These are phyloP conservation scores for Galeruca laticollis DNA, from an alignment of 2,888 invertebrate species.

Conservation along the genomic window DNA sequence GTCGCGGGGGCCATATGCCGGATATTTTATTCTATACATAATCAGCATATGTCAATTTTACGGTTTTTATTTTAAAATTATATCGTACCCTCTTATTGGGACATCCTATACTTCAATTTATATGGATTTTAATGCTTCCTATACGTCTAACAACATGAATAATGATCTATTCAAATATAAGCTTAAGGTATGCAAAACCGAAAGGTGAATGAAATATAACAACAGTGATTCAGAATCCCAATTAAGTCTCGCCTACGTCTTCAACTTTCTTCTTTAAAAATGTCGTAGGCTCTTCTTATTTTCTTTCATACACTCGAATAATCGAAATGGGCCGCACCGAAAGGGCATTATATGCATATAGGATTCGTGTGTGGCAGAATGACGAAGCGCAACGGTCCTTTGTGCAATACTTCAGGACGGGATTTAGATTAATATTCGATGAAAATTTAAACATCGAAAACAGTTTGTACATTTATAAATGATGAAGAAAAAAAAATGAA, in stretches of 20 bases:
- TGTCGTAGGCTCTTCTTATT: conserved; percentile 26
- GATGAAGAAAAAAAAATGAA: too few species aligned
- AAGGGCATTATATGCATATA: conserved; percentile 50
- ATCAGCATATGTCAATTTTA: too few species aligned
- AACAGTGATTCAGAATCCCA: neutral
- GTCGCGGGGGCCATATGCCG: too few species aligned
- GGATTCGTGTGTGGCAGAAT: conserved; percentile 44
- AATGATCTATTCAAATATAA: too few species aligned
- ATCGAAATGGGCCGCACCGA: conserved; percentile 44
- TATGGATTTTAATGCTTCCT: too few species aligned
- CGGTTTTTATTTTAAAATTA: too few species aligned
- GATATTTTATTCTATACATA: too few species aligned
- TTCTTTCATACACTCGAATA: conserved; percentile 15
- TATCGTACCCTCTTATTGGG: too few species aligned
- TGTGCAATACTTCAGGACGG: conserved; percentile 6
- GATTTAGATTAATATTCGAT: neutral
- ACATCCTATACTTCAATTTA: too few species aligned
- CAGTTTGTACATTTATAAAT: too few species aligned
- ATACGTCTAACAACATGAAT: too few species aligned
- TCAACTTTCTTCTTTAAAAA: conserved; percentile 21
- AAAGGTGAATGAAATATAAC: neutral
- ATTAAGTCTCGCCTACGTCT: conserved; percentile 15
- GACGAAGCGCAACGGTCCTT: conserved; percentile 38
- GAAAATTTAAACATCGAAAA: neutral
- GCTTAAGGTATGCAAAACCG: neutral